These are phyloP conservation scores for Amaurobius ferox DNA, from an alignment of 2,888 invertebrate genomes.

Conservation along the genomic window DNA sequence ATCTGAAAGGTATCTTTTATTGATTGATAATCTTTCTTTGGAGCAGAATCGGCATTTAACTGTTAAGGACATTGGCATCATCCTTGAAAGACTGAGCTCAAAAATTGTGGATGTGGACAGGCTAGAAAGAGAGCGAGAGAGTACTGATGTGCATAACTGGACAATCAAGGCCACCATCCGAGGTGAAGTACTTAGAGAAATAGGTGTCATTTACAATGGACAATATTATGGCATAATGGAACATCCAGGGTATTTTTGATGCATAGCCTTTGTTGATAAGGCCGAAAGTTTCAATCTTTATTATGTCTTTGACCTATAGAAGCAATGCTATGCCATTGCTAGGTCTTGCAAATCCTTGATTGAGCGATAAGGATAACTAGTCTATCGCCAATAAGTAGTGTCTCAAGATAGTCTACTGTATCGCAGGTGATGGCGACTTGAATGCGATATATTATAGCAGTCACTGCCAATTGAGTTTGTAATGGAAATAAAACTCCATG, in stretches of 20 bases:
- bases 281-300: slow-evolving; percentile 59
- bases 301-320: slow-evolving; percentile 68
- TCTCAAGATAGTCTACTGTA: slow-evolving; percentile 63
- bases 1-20: slow-evolving; percentile 92
- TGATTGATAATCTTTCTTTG: slow-evolving; percentile 94
- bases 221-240: slow-evolving; percentile 97
- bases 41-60: slow-evolving; percentile 94
- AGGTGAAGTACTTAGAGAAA: slow-evolving; percentile 91
- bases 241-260: slow-evolving; percentile 87
- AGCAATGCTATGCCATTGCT: slow-evolving; percentile 56
- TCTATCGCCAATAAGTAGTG: slow-evolving; percentile 65
- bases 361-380: slow-evolving; percentile 60
- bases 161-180: slow-evolving; percentile 96
- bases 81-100: slow-evolving; percentile 92
- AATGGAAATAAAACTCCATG: slow-evolving; percentile 51
- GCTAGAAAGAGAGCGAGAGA: slow-evolving; percentile 92
- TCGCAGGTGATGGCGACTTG: slow-evolving; percentile 63
- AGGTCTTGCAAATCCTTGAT: slow-evolving; percentile 61
- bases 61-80: slow-evolving; percentile 96
- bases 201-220: slow-evolving; percentile 95
- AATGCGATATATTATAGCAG: slow-evolving; percentile 64
- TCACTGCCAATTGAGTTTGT: slow-evolving; percentile 72
- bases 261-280: slow-evolving; percentile 44
- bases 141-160: slow-evolving; percentile 96
- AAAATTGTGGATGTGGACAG: slow-evolving; percentile 96